phyloP scores from a whole-genome alignment of 1,140 invertebrate species.

The Brachionus asplanchnoidis region DNA sequence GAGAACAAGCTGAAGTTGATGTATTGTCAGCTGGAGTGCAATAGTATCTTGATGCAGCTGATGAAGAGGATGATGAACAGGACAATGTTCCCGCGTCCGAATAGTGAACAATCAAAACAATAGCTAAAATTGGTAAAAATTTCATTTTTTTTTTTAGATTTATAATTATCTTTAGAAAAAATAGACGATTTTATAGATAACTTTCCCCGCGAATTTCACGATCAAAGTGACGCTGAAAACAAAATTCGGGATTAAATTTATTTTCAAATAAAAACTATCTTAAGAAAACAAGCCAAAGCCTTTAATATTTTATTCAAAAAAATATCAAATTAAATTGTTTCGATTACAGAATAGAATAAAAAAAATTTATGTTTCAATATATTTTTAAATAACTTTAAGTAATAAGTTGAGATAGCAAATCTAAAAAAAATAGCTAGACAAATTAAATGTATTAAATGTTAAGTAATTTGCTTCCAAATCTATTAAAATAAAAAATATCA shows the following conservation, averaged over 20 bases:
- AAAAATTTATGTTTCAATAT: too few species aligned
- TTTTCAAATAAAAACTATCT: not conserved
- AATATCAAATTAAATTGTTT: not conserved
- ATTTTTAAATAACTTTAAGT: too few species aligned
- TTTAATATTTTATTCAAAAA: not conserved
- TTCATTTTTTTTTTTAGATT: not conserved
- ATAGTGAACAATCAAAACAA: not conserved
- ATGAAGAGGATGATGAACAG: not conserved
- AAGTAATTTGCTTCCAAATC: too few species aligned
- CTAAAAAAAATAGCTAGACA: too few species aligned
- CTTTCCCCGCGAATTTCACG: not conserved
- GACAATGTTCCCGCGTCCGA: not conserved
- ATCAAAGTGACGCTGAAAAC: not conserved
- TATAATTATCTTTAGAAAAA: not conserved
- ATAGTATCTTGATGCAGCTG: not conserved
- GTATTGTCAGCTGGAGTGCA: not conserved
- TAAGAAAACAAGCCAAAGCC: not conserved
- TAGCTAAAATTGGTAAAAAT: not conserved
- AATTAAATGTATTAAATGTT: too few species aligned
- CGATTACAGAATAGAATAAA: too few species aligned
- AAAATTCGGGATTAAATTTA: too few species aligned
- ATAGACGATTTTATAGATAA: not conserved
- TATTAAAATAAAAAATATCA: too few species aligned
- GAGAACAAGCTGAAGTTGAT: not conserved
- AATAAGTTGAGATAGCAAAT: too few species aligned